Conservation (phyloP, 1,140 invertebrate genomes). For the Watersipora subatra region DNA sequence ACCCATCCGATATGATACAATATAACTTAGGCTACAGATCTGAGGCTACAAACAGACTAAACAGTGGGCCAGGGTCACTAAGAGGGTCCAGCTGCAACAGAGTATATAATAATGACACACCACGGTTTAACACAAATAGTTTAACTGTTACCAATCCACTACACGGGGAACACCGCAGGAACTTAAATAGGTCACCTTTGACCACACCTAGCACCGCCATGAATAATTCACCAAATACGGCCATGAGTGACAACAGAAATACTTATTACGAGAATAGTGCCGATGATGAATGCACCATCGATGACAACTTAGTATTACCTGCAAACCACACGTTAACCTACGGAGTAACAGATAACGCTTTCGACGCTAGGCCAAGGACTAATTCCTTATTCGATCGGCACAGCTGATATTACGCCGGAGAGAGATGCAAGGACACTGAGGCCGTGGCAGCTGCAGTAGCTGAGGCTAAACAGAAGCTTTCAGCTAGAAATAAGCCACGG, state of each 20-base stretch:
- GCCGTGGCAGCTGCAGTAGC: background rate
- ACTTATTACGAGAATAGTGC: background rate
- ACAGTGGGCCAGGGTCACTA: background rate
- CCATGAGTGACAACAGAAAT: background rate
- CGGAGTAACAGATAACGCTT: background rate
- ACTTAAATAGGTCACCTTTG: background rate
- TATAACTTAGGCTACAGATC: background rate
- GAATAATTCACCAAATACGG: background rate
- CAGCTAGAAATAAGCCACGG: background rate
- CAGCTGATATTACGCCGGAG: background rate
- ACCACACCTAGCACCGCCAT: background rate
- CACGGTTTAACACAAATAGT: background rate
- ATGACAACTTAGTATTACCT: background rate
- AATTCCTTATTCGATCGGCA: background rate
- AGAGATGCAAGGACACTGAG: background rate
- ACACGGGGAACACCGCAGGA: background rate
- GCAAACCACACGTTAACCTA: background rate
- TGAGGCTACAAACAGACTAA: background rate
- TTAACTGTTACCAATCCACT: background rate
- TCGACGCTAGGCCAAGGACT: background rate
- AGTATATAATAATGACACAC: background rate
- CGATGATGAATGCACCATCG: background rate
- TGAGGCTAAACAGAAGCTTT: background rate
- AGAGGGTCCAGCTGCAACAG: background rate
- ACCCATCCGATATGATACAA: background rate